phyloP scores from a whole-genome alignment of 1,140 invertebrate genomes.

The Geopemphigus sp. region DNA sequence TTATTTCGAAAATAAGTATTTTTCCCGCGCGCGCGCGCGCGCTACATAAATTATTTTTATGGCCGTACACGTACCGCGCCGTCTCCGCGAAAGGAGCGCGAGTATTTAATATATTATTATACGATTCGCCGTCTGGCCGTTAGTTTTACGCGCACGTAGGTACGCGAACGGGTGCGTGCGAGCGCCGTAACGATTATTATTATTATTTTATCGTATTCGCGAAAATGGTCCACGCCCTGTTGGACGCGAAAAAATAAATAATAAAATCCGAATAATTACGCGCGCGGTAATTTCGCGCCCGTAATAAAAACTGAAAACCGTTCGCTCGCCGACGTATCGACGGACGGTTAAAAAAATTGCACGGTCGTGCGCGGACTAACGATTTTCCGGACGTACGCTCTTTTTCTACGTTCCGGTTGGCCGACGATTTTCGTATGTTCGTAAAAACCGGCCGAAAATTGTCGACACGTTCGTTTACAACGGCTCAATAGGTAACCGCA shows the following conservation, averaged over 20 bases:
- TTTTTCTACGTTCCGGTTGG: no score
- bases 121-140: not conserved
- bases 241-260: not conserved
- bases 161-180: not conserved
- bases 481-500: no score
- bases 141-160: not conserved
- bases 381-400: no score
- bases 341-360: no score
- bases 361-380: no score
- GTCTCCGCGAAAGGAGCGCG: not conserved
- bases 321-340: no score
- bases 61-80: not conserved
- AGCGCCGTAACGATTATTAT: not conserved
- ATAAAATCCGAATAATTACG: constrained; percentile 15
- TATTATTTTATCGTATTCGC: constrained; percentile 9
- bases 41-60: constrained; percentile 13
- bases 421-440: no score
- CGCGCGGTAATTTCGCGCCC: no score
- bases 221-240: constrained; percentile 11
- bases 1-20: not conserved
- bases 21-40: no score
- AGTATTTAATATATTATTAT: constrained; percentile 14
- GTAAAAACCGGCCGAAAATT: no score
- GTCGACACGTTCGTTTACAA: no score
- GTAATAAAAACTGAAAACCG: no score